Conservation (phyloP, 2,888 invertebrate genomes). For the Podabrus alpinus region DNA sequence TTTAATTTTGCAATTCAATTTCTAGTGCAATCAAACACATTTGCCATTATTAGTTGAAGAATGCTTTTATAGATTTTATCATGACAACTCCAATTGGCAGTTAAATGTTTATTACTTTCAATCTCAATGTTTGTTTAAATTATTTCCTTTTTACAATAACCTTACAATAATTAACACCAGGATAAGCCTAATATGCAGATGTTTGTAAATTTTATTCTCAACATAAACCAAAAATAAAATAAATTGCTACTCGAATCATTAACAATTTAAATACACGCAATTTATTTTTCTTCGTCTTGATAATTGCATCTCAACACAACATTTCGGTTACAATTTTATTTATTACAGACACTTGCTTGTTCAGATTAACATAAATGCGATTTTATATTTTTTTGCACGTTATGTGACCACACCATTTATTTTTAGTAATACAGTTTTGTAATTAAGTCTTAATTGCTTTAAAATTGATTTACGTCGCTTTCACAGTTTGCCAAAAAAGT, state of each 20-base stretch:
- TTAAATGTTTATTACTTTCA: neutral
- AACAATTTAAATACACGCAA: slow-evolving; percentile 23
- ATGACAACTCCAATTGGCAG: neutral
- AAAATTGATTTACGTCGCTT: neutral
- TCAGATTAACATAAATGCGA: slow-evolving; percentile 8
- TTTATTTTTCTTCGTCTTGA: slow-evolving; percentile 13
- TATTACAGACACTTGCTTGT: slow-evolving; percentile 7
- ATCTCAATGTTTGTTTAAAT: neutral
- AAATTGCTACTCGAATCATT: slow-evolving; percentile 18
- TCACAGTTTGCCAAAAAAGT: neutral
- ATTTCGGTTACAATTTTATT: slow-evolving; percentile 13
- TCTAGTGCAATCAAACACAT: slow-evolving; percentile 14
- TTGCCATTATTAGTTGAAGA: neutral
- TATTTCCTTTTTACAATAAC: neutral
- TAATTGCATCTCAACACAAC: slow-evolving; percentile 11
- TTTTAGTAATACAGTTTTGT: neutral
- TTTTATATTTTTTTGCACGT: slow-evolving; percentile 1
- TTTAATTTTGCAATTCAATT: slow-evolving; percentile 18
- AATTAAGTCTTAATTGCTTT: neutral
- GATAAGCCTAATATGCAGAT: neutral
- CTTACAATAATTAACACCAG: neutral
- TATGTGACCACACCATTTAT: neutral
- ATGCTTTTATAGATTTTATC: neutral
- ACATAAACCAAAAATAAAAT: slow-evolving; percentile 7
- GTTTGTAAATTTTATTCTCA: slow-evolving; percentile 9